Evolutionary conservation across 30 jellyfish, hydroid and myxozoan genomes (phyloP).

Genomic region (Pelagia noctiluca): DNA sequence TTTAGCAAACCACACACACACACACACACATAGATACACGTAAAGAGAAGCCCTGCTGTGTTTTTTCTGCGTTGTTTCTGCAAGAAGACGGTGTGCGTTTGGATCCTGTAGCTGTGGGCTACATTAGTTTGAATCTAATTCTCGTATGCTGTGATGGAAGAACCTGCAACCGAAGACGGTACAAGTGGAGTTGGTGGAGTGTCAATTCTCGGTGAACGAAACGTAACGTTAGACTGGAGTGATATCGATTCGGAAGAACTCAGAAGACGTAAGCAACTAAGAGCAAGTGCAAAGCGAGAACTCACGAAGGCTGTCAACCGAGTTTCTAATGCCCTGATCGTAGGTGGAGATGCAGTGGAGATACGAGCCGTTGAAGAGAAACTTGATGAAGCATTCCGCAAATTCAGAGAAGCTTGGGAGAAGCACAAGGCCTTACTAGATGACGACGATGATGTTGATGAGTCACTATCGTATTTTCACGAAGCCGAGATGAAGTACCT

Average conservation of each 20-base stretch:
- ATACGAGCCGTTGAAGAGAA: background rate
- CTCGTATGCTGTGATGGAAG: too few species aligned
- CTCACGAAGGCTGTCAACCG: constrained; percentile 21
- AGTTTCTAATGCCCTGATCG: constrained; percentile 30
- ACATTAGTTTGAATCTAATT: too few species aligned
- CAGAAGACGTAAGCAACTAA: background rate
- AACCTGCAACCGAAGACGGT: too few species aligned
- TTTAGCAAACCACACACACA: too few species aligned
- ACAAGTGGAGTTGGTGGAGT: too few species aligned
- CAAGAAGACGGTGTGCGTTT: too few species aligned
- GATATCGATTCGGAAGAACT: background rate
- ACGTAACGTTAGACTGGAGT: too few species aligned
- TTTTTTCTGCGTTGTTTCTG: too few species aligned
- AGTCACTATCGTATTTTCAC: constrained; percentile 9
- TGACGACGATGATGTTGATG: constrained; percentile 39
- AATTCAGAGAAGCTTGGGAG: constrained; percentile 7
- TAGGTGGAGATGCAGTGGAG: constrained; percentile 7
- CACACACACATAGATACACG: too few species aligned
- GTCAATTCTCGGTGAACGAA: too few species aligned
- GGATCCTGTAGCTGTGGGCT: too few species aligned
- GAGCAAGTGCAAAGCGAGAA: constrained; percentile 45
- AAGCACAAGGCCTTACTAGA: background rate
- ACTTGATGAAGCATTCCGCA: background rate
- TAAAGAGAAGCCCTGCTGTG: too few species aligned
- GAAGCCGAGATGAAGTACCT: constrained; percentile 14